Percentiles rank a stretch among this genome's conserved stretches.
These are phyloP conservation scores for Characodon lateralis DNA, from an alignment of 2,797 vertebrate species.

Conservation along the genomic window DNA sequence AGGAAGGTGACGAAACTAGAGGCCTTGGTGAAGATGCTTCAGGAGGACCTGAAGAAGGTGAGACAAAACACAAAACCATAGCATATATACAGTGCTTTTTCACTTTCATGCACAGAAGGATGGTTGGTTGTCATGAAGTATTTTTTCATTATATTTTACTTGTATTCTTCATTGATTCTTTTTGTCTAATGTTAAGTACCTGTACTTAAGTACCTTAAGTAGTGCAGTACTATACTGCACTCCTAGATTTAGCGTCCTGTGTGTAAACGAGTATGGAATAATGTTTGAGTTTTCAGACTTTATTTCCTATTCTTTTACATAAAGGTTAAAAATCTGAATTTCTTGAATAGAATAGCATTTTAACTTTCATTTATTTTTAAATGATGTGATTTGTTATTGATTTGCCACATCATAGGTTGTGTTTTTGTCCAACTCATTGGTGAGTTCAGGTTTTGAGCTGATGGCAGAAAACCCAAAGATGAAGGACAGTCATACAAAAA, in stretches of 20 bases:
- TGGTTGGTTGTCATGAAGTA: background rate
- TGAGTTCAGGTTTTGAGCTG: background rate
- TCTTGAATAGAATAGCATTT: background rate
- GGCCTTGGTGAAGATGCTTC: conserved; percentile 95
- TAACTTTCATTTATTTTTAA: background rate
- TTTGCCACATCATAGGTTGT: background rate
- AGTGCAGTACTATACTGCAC: background rate
- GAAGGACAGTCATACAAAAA: no score
- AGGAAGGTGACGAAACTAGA: conserved; percentile 97
- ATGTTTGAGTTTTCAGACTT: background rate
- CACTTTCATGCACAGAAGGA: background rate
- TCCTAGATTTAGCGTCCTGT: background rate
- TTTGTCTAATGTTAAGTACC: background rate
- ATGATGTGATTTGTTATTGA: background rate
- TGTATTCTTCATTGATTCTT: background rate
- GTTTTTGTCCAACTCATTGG: no score
- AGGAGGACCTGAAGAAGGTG: conserved; percentile 97
- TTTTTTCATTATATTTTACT: background rate
- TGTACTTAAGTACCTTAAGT: no score
- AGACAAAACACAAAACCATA: conserved; percentile 2
- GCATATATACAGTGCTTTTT: background rate
- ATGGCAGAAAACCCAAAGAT: background rate
- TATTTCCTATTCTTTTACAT: background rate
- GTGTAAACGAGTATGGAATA: background rate
- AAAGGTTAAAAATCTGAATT: background rate